Base-by-base conservation (phyloP, 2,797 vertebrate species). In the Eupleurogrammus muticus region DNA sequence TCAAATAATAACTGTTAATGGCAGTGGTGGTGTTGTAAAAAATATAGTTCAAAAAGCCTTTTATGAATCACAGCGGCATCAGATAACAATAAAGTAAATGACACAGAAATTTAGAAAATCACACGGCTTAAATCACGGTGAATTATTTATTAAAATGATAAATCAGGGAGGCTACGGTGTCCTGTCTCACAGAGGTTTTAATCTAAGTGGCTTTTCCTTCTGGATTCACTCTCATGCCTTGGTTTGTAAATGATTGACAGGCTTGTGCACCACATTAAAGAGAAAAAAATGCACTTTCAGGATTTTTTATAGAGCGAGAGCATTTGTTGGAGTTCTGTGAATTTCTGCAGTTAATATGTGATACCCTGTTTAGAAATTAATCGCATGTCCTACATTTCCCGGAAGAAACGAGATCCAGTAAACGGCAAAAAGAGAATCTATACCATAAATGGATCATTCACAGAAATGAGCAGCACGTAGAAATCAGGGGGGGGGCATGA, bases 81-180 rank as follows among this genome's bases (percentile, higher is more conserved):
- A 5, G 66, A 75, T 54, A 47, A 56, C 14, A 75, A 64, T 38
- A 6, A 21, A 36, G 54, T 23, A 21, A 61, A 32, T 35, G 0
- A 28, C 50, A 35, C 35, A 16, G 64, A 1, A 52, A 74, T 77
- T 80, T 72, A 83, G 52, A 70, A 50, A 82, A 80, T 83, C 69
- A 85, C 65, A 36, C 44, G 70, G 63, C 13, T 57, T 57, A 7
- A 74, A 55, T 20, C 20, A 0, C 53, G 3, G 62, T 5, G 44
- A 59, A 80, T 80, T n/a, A n/a, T n/a, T n/a, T 28, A 28, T 28
- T 3, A 3, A 3, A 70, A 79, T 81, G 19, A 81, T 73, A 38
- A 63, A 81, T 46, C 14, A 40, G 21, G 60, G 40, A 68, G 51
- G 24, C 19, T 42, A 9, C 58, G 28, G 28, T 6, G 28, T 60